A percentile compares a stretch with the other conserved stretches of the same genome.
Conservation (phyloP, 1,140 invertebrate species). For the Scaptomyza pallida region DNA sequence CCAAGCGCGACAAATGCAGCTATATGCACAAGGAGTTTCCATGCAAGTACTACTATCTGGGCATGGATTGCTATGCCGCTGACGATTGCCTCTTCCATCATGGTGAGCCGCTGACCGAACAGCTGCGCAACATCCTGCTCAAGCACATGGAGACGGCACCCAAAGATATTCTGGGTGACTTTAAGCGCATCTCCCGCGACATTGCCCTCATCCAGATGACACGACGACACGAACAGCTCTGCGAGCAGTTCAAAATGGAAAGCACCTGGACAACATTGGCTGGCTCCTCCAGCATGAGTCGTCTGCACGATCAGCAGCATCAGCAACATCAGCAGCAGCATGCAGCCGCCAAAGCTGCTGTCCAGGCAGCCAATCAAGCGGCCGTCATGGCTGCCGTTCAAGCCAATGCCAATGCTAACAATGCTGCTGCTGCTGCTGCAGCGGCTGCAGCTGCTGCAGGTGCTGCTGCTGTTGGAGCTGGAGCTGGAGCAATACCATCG, state of each 20-base stretch:
- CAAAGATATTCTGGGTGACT: slow-evolving; percentile 94
- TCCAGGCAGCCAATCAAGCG: slow-evolving; percentile 17
- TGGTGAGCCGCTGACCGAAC: slow-evolving; percentile 91
- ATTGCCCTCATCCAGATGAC: slow-evolving; percentile 89
- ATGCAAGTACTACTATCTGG: slow-evolving; percentile 98
- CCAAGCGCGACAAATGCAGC: slow-evolving; percentile 96
- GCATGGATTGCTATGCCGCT: slow-evolving; percentile 91
- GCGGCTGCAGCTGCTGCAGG: slow-evolving; percentile 2
- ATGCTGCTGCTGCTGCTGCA: slow-evolving; percentile 11
- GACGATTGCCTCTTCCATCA: slow-evolving; percentile 97
- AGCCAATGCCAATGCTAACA: too few relatives aligned
- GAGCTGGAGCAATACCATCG: slow-evolving; percentile 59
- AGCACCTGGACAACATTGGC: slow-evolving; percentile 51
- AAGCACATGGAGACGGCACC: slow-evolving; percentile 95
- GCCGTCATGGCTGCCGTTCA: slow-evolving; percentile 6
- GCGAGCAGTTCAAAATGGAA: slow-evolving; percentile 85
- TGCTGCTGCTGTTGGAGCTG: not conserved
- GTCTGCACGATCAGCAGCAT: slow-evolving; percentile 52
- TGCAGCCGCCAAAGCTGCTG: slow-evolving; percentile 22
- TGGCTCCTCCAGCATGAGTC: slow-evolving; percentile 38
- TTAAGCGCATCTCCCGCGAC: slow-evolving; percentile 91
- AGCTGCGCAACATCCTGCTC: slow-evolving; percentile 88
- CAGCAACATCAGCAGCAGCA: slow-evolving; percentile 47
- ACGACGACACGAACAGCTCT: slow-evolving; percentile 88
- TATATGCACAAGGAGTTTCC: slow-evolving; percentile 99